Evolutionary conservation across 2,888 invertebrate species (phyloP), one percentile per base, ranked within the genome.

Genomic region (Seladonia tumulorum): DNA sequence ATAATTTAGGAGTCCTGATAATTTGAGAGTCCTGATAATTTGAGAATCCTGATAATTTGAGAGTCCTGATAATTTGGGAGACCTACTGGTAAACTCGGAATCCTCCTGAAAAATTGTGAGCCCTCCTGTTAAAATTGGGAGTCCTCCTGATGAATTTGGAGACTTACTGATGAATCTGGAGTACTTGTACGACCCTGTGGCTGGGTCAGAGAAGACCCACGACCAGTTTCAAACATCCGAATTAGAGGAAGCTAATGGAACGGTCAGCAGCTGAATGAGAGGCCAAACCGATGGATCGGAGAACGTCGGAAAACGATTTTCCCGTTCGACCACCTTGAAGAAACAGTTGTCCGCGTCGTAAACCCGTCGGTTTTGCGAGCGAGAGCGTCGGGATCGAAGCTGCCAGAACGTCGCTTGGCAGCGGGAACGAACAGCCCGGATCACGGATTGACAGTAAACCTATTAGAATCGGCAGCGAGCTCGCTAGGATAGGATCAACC

Each of bases 391-490:
- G 63, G 66, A 53, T 70, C 22, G 71, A 66, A 22, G 16, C 71
- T 60, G 57, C 35, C 63, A 49, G 71, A 66, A 35, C 78, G 73
- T 78, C 72, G 76, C 73, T 73, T 22, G 68, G 76, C 71, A 42
- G 29, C 18, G 76, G 25, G 77, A 84, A 77, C 74, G 82, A 70
- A 70, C 73, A 53, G 71, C 73, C 60, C 5, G 84, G 75, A 73
- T 85, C 82, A 83, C 72, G 75, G 85, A 84, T 86, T 81, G 88
- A 82, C 87, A 87, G 86, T 86, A 86, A 88, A 88, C 84, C 86
- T 86, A 89, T 90, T 87, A 89, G 85, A 86, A 87, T 85, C 79
- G 85, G 82, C 77, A 81, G 63, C 76, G 71, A 76, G 73, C 53
- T 60, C 68, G 79, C 63, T 14, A 18, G 77, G 84, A 66, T 29